These are phyloP conservation scores for Drosophila borealis DNA, from an alignment of 2,888 invertebrate species.

Conservation along the genomic window DNA sequence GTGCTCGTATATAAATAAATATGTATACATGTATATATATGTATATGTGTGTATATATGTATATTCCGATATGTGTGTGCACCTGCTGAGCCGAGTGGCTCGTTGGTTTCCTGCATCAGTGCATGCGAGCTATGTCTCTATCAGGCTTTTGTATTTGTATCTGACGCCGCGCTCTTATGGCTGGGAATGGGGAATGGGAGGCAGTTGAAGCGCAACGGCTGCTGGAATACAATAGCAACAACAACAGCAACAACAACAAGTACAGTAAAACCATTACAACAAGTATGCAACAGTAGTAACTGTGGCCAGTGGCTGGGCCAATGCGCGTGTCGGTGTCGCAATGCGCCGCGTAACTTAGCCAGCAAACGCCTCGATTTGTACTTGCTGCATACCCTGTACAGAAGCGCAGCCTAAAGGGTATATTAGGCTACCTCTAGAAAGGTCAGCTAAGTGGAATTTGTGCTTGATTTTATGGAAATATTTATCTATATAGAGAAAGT, in stretches of 20 bases:
- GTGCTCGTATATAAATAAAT: not conserved
- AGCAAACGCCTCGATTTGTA: constrained; percentile 44
- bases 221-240: constrained; percentile 25
- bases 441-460: not conserved
- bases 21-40: constrained; percentile 1
- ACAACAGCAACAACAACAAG: constrained; percentile 25
- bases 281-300: constrained; percentile 23
- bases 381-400: constrained; percentile 33
- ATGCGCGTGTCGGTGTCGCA: constrained; percentile 63
- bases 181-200: constrained; percentile 23
- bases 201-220: constrained; percentile 58
- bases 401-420: accelerated
- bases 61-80: constrained; percentile 17
- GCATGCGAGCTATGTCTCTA: constrained; percentile 77
- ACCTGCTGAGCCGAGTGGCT: constrained; percentile 53
- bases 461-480: not conserved
- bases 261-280: constrained; percentile 43
- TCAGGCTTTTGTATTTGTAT: constrained; percentile 71
- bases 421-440: not conserved
- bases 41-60: constrained; percentile 3
- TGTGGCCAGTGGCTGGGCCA: constrained; percentile 40
- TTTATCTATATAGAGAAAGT: not conserved
- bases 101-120: constrained; percentile 70
- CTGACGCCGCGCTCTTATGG: constrained; percentile 50
- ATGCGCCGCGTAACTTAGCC: constrained; percentile 62